Evolutionary conservation across 1,140 invertebrate genomes (phyloP).

Genomic region (Mercenaria mercenaria): DNA sequence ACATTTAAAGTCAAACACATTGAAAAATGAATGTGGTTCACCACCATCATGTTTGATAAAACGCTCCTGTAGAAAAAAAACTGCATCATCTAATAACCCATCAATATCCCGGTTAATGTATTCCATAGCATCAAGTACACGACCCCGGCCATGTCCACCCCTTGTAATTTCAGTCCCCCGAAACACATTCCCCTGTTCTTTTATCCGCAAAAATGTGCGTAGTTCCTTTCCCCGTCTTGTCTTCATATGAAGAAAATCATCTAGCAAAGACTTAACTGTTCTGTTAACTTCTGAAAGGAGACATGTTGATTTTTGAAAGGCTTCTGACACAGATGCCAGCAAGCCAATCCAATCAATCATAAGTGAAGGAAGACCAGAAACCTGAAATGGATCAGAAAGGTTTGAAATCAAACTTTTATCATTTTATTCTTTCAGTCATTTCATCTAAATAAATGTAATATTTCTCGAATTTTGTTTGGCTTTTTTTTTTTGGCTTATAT

Average conservation of each 20-base stretch:
- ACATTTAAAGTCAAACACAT: slow-evolving; percentile 39
- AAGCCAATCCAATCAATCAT: slow-evolving; percentile 36
- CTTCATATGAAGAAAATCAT: slow-evolving; percentile 27
- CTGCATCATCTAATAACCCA: background rate
- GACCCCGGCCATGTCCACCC: background rate
- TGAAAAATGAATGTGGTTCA: slow-evolving; percentile 41
- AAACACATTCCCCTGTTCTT: slow-evolving; percentile 36
- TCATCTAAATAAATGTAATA: too few species aligned
- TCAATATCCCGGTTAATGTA: slow-evolving; percentile 27
- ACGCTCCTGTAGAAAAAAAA: slow-evolving; percentile 27
- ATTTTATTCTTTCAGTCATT: background rate
- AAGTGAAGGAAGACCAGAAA: slow-evolving; percentile 41
- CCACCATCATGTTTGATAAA: slow-evolving; percentile 33
- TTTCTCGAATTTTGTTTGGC: too few species aligned
- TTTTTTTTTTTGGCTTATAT: too few species aligned
- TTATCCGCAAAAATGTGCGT: background rate
- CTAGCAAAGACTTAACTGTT: background rate
- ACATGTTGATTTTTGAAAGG: slow-evolving; percentile 5
- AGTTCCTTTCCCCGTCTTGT: slow-evolving; percentile 23
- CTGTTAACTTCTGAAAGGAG: background rate
- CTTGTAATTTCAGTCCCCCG: background rate
- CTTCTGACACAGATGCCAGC: background rate
- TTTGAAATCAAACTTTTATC: too few species aligned
- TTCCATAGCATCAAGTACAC: background rate
- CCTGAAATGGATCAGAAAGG: too few species aligned